phyloP scores from a whole-genome alignment of 2,888 invertebrate species.

The Xanthia togata region DNA sequence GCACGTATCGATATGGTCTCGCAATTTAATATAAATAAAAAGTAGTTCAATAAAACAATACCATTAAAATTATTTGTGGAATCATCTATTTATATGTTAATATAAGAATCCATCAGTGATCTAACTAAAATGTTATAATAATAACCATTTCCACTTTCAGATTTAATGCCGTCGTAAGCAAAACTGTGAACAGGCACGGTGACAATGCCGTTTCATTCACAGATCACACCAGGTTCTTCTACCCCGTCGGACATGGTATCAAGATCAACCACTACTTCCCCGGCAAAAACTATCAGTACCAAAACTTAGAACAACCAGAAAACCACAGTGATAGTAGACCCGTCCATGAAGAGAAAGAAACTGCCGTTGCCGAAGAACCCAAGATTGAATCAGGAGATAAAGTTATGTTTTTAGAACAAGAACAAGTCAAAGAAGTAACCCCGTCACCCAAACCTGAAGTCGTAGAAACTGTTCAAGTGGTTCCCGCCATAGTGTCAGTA shows the following conservation, averaged over 20 bases:
- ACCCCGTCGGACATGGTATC: conserved; percentile 79
- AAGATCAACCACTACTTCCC: conserved; percentile 86
- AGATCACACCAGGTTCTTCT: conserved; percentile 82
- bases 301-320: conserved; percentile 56
- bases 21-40: not conserved
- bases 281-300: conserved; percentile 73
- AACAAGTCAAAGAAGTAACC: conserved; percentile 60
- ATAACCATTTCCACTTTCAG: conserved; percentile 72
- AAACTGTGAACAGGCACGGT: conserved; percentile 83
- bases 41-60: not conserved
- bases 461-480: conserved; percentile 67
- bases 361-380: conserved; percentile 43
- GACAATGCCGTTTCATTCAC: conserved; percentile 81
- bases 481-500: conserved; percentile 72
- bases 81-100: not conserved
- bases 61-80: not conserved
- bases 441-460: conserved; percentile 67
- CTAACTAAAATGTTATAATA: not conserved
- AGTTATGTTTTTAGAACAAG: conserved; percentile 67
- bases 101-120: not conserved
- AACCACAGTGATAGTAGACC: conserved; percentile 70
- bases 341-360: conserved; percentile 71
- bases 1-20: not conserved
- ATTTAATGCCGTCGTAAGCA: conserved; percentile 91
- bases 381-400: conserved; percentile 69